A percentile compares a stretch with the other conserved stretches of the same genome.
These are phyloP conservation scores for Nothocercus nigrocapillus DNA, from an alignment of 2,113 vertebrate species.

Conservation along the genomic window DNA sequence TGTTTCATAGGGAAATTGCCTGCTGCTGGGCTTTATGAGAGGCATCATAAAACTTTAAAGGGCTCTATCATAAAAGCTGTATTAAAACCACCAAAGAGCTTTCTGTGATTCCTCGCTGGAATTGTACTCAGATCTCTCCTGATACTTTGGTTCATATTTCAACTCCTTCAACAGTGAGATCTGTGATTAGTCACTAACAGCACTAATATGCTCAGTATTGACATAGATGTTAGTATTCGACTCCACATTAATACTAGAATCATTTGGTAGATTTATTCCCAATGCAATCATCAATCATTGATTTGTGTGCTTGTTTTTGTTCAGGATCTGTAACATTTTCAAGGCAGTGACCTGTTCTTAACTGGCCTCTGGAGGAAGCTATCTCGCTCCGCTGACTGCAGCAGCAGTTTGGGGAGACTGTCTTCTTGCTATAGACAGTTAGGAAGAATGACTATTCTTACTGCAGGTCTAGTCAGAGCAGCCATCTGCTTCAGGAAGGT, in stretches of 20 bases:
- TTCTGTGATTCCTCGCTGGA: slow-evolving; percentile 6
- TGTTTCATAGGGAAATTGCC: neutral
- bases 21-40: neutral
- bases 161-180: neutral
- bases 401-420: neutral
- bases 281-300: neutral
- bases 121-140: neutral
- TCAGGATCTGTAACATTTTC: slow-evolving; percentile 1
- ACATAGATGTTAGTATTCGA: neutral
- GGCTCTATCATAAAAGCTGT: neutral
- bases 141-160: neutral
- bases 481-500: neutral
- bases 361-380: slow-evolving; percentile 11
- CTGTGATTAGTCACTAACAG: neutral
- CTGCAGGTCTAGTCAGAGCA: neutral
- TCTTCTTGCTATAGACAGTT: neutral
- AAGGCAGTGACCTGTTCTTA: slow-evolving; percentile 19
- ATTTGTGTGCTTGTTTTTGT: neutral
- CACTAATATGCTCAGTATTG: neutral
- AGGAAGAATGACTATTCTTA: neutral
- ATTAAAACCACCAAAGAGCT: slow-evolving; percentile 9
- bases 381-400: neutral
- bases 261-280: slow-evolving; percentile 4
- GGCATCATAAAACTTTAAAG: slow-evolving; percentile 26
- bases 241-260: neutral